Evolutionary conservation across 2,797 vertebrate species (phyloP), one percentile per base, ranked within the genome.

Genomic region (Cynodonichthys magdalenae): DNA sequence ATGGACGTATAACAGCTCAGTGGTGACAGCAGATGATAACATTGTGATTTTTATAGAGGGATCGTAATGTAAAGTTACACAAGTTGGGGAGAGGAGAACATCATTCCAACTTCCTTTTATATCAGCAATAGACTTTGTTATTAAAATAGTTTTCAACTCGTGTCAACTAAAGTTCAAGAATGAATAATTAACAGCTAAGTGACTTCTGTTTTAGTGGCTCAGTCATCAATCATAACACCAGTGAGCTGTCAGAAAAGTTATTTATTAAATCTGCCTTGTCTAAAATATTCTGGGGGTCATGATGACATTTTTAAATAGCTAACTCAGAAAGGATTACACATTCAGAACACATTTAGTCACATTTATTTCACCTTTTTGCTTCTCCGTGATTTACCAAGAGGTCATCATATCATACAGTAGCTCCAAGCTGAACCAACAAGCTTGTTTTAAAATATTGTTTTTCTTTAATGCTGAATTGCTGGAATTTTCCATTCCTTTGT

Each of bases 1-100:
- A 51, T 36, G 66, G 15, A 62, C 4, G 28, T 24, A 17, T 11
- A 45, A 52, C n/a, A 54, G 47, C 18, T 61, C 19, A 15, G 28
- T 39, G 47, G 52, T 59, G 47, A 42, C 28, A n/a, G 47, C 39
- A 10, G 27, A 61, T 27, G 24, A 51, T 54, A 55, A 73, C 57
- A 53, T 24, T 45, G 1, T 31, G 0, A 24, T 28, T 41, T 60
- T 36, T 29, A 18, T 54, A 3, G 18, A 53, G 11, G 1, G 24
- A 9, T 57, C 7, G 47, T 12, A 6, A 39, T 49, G 49, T 54
- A 52, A 31, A 28, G 24, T 15, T 24, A 20, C 24, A 28, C 9
- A 46, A 41, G 2, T 18, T 11, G 15, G 15, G n/a, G 45, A 50
- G 18, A 49, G n/a, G 4, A 54, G 27, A 45, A 28, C 14, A 24